Base-by-base conservation (phyloP, 2,797 vertebrate genomes). In the Lophius americanus region DNA sequence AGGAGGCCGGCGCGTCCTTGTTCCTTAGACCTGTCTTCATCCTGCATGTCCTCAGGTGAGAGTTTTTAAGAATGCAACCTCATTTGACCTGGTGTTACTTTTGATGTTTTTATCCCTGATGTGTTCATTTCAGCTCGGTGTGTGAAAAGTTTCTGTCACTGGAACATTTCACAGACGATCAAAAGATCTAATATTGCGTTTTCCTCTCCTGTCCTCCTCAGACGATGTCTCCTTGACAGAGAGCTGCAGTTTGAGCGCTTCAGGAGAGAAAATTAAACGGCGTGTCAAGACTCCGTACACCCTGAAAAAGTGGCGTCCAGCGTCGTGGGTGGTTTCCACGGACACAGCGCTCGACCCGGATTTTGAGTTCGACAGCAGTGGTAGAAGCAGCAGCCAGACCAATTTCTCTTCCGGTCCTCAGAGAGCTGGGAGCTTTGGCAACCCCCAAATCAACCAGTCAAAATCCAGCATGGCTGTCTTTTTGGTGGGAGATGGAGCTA, bases 241-340 rank as follows among this genome's bases (percentile, higher is more conserved):
- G 9, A 87, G 89, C 5, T 94, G 92, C 8, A 67, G 68, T 52
- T 57, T 75, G 67, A 94, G 94, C 0, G 93, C 93, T 72, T 96
- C 96, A 46, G 96, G 95, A 58, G 96, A 98, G 63, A 98, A 98
- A 87, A 99, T 99, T 57, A 98, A 97, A 89, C 96, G 95, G 12
- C 95, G 97, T 0, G 96, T 99, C 83, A 98, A 99, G 90, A 99
- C 97, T 0, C 97, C 97, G 0, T 98, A 98, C 89, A 97, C 96
- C 0, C 92, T 99, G 10, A 98, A 98, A 83, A 95, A 96, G 66
- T 97, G 96, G 96, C 96, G 96, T 13, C 96, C 97, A 0, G 95
- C 96, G 0, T 96, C 97, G 0, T 98, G 96, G 96, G 96, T 96
- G 49, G 93, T 98, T 83, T 96, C 97, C 77, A 94, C 94, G 0